Evolutionary conservation across 2,888 invertebrate genomes (phyloP).

Genomic region (Acleris laterana): DNA sequence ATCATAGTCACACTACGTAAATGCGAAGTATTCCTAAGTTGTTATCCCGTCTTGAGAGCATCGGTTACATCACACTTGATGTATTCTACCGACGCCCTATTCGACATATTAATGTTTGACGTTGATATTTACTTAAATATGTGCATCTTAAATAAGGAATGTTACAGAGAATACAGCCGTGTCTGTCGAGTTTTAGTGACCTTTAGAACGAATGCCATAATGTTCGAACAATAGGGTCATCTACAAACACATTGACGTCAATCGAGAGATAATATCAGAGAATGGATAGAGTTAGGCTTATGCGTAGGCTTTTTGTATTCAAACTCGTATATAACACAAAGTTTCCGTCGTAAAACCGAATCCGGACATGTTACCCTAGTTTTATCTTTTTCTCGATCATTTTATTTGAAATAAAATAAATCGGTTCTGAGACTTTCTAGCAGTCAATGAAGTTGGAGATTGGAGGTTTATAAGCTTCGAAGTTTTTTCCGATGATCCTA

Average conservation of each 20-base stretch:
- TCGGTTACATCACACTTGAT: too few relatives aligned
- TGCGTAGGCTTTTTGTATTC: constrained; percentile 35
- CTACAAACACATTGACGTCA: constrained; percentile 30
- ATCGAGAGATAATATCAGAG: constrained; percentile 25
- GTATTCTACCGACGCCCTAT: too few relatives aligned
- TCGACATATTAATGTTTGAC: too few relatives aligned
- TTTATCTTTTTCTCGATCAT: constrained; percentile 31
- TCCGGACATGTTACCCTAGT: constrained; percentile 20
- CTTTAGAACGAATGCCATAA: constrained; percentile 29
- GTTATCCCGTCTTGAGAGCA: too few relatives aligned
- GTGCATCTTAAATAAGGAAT: constrained; percentile 11
- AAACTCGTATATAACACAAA: constrained; percentile 24
- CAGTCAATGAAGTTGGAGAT: constrained; percentile 21
- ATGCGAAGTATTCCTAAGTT: too few relatives aligned
- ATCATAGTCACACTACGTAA: too few relatives aligned
- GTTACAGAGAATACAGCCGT: constrained; percentile 14
- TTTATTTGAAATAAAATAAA: constrained; percentile 21
- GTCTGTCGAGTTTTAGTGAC: constrained; percentile 24
- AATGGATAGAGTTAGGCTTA: constrained; percentile 21
- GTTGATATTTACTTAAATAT: constrained; percentile 2
- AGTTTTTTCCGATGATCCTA: constrained; percentile 6
- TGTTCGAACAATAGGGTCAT: constrained; percentile 35
- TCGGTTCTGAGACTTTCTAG: constrained; percentile 5
- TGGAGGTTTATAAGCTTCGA: constrained; percentile 5
- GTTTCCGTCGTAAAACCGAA: constrained; percentile 33